Evolutionary conservation across 2,888 invertebrate species (phyloP).

Genomic region (Cephus rjabovi): DNA sequence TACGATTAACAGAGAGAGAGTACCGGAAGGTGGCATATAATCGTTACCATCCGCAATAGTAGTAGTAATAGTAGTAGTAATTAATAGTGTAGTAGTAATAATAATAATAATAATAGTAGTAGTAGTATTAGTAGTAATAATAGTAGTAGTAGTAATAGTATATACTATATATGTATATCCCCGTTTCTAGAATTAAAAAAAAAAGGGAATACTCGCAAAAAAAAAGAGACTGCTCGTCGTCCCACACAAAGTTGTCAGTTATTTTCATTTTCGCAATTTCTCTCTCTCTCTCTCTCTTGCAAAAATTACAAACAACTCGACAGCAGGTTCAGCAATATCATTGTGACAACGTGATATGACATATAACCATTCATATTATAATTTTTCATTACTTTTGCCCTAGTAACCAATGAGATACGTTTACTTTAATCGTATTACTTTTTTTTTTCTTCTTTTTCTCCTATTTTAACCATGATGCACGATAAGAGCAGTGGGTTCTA

Average conservation of each 20-base stretch:
- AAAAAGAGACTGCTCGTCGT: constrained; percentile 23
- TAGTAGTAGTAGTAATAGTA: constrained; percentile 3
- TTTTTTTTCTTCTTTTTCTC: constrained; percentile 30
- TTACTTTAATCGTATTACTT: constrained; percentile 31
- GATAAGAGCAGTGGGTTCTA: constrained; percentile 54
- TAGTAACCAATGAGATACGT: constrained; percentile 53
- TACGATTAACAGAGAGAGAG: not conserved
- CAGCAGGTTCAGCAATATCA: constrained; percentile 40
- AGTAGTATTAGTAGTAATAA: not conserved
- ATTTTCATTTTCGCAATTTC: constrained; percentile 23
- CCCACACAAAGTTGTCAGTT: constrained; percentile 12
- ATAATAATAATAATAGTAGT: not conserved
- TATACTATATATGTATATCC: not conserved
- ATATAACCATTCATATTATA: constrained; percentile 32
- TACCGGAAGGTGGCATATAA: not conserved
- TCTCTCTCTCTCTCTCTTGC: constrained; percentile 27
- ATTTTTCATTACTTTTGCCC: not conserved
- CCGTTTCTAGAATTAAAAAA: not conserved
- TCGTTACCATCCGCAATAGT: not conserved
- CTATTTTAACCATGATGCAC: constrained; percentile 57
- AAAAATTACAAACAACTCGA: constrained; percentile 26
- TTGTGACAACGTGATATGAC: constrained; percentile 56
- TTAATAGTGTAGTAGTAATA: not conserved
- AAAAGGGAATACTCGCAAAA: constrained; percentile 42
- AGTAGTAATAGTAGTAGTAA: not conserved